Base-by-base conservation (phyloP, 64 coral and sea anemone genomes). In the Pocillopora verrucosa region DNA sequence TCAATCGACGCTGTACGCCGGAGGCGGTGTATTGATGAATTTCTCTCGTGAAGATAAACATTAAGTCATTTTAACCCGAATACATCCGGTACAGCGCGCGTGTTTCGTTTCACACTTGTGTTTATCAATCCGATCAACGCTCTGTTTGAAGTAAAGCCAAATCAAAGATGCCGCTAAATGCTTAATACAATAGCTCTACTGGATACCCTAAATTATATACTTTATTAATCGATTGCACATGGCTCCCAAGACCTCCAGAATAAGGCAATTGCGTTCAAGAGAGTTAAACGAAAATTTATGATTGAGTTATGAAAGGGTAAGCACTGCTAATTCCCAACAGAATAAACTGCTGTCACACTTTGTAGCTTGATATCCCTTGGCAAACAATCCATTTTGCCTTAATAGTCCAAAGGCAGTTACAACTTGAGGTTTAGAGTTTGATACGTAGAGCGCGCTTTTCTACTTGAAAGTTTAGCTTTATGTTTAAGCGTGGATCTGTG, bases 161-260 rank as follows among this genome's bases (percentile, higher is more conserved):
- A 45, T 84, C 92, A 93, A 93, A 93, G 92, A 61, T 22, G 72
- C 92, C 92, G 92, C 92, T 93, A 89, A 93, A 89, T 93, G 92
- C 59, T 75, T 77, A 67, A 80, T 45, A 93, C 70, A 84, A 63
- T 84, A 65, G 60, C 58, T 13, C 19, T 7, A 70, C 82, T 85
- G 82, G 64, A 85, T 20, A 85, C 82, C 36, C 24, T 30, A 72
- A 63, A 85, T 85, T 72, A 85, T 85, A 58, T 85, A 85, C 72
- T 85, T 85, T 85, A 85, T 85, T 85, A 85, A 85, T 85, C 82
- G 64, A 85, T 85, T 65, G 65, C 82, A 72, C 65, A 85, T 85
- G 82, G 82, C 9, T 0, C 25, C 22, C 67, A 11, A 20, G 67
- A 70, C 3, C 25, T 70, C 20, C 20, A 70, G 22, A 70, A 24